These are phyloP conservation scores for Rissa tridactyla DNA, from an alignment of 2,113 vertebrate genomes.

Conservation along the genomic window DNA sequence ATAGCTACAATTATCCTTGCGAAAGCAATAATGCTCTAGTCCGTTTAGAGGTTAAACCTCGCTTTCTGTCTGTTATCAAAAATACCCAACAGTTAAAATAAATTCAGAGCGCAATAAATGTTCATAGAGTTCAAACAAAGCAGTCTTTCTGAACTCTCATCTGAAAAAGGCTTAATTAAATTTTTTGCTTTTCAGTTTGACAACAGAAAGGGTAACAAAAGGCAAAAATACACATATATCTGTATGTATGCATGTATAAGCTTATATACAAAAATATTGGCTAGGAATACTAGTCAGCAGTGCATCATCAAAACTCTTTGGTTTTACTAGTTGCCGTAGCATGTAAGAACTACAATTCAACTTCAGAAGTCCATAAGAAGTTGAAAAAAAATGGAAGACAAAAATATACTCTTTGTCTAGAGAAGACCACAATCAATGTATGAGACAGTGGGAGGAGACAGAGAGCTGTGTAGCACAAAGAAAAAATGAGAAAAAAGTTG, in stretches of 20 bases:
- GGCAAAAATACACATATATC: neutral
- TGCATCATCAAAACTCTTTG: neutral
- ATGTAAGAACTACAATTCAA: neutral
- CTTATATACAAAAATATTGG: neutral
- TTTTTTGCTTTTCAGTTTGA: neutral
- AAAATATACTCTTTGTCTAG: neutral
- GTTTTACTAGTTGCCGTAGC: neutral
- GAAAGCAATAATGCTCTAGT: neutral
- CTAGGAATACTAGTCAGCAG: neutral
- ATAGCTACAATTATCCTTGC: slow-evolving; percentile 24
- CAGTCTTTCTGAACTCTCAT: neutral
- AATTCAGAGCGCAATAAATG: neutral
- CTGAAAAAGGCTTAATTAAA: neutral
- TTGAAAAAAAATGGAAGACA: neutral
- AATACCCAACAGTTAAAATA: neutral
- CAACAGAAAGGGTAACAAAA: neutral
- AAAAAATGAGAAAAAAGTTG: neutral
- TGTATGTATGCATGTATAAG: neutral
- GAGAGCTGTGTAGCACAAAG: neutral
- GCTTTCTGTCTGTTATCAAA: neutral
- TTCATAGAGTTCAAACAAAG: neutral
- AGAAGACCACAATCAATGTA: neutral
- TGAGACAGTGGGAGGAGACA: neutral
- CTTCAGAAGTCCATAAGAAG: neutral
- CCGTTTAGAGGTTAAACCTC: slow-evolving; percentile 4